Evolutionary conservation across 2,797 vertebrate species (phyloP).

Genomic region (Chaetodon trifasciatus): DNA sequence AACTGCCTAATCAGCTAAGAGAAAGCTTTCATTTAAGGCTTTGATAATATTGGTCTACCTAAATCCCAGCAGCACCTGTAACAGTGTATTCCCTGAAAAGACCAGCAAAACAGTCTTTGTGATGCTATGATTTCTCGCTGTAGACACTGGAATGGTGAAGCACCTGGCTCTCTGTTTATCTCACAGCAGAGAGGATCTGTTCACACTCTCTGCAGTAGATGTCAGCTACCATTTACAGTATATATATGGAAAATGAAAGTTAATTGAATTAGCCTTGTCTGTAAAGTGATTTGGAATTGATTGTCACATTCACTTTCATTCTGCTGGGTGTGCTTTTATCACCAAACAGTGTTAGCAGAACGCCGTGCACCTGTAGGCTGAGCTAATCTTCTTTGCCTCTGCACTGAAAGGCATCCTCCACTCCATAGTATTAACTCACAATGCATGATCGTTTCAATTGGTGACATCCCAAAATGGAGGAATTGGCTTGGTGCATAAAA

Average conservation of each 20-base stretch:
- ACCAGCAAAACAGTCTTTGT: conserved; percentile 11
- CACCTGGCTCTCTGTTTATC: conserved; percentile 24
- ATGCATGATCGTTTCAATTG: conserved; percentile 26
- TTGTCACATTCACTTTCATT: conserved; percentile 61
- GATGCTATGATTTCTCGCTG: conserved; percentile 15
- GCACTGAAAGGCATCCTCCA: conserved; percentile 40
- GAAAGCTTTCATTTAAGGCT: conserved; percentile 25
- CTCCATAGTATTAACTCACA: conserved; percentile 20
- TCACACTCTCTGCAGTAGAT: conserved; percentile 30
- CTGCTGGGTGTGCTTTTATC: conserved; percentile 46
- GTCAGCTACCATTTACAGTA: conserved; percentile 30
- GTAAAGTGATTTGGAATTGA: conserved; percentile 64
- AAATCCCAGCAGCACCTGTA: conserved; percentile 11
- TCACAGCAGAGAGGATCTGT: conserved; percentile 22
- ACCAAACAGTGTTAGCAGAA: conserved; percentile 46
- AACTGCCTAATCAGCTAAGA: conserved; percentile 22
- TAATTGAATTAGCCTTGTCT: conserved; percentile 63
- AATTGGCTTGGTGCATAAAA: neutral
- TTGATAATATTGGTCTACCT: neutral
- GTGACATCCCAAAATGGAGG: conserved; percentile 41
- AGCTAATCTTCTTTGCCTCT: conserved; percentile 63
- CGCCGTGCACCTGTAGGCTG: conserved; percentile 48
- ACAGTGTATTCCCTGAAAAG: conserved; percentile 23
- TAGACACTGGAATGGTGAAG: neutral
- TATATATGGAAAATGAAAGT: conserved; percentile 34